phyloP scores from a whole-genome alignment of 2,797 vertebrate genomes.

The Spizella passerina region DNA sequence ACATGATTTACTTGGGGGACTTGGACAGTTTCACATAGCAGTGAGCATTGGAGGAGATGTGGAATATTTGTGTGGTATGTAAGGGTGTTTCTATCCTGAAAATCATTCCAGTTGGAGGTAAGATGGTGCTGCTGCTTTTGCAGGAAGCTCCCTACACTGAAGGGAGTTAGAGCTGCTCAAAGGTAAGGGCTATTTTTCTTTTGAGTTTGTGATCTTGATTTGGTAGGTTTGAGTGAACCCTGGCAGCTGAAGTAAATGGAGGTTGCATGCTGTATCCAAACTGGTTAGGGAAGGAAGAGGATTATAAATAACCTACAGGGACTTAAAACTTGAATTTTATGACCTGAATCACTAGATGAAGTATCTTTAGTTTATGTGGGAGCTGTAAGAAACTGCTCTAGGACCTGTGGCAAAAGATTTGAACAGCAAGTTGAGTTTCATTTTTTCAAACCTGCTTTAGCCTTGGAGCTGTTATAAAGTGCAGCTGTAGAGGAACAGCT shows the following conservation, averaged over 20 bases:
- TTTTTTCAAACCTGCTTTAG: background rate
- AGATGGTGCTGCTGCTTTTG: background rate
- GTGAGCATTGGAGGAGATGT: background rate
- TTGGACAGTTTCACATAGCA: background rate
- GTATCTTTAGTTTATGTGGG: background rate
- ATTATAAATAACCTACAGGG: background rate
- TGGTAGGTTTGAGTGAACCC: background rate
- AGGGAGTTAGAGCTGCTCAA: background rate
- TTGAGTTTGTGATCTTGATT: background rate
- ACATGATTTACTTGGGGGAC: accelerated
- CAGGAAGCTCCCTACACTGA: background rate
- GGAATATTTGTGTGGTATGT: background rate
- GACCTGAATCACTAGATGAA: background rate
- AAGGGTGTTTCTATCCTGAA: background rate
- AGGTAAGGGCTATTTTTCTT: background rate
- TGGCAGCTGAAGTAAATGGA: background rate
- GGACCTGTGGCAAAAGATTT: background rate
- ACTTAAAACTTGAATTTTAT: background rate
- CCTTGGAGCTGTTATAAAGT: background rate
- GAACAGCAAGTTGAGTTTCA: background rate
- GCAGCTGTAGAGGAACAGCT: background rate
- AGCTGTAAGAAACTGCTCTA: background rate
- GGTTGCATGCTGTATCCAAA: background rate
- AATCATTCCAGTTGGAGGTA: background rate
- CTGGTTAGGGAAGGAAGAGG: background rate